Evolutionary conservation across 2,797 vertebrate species (phyloP).

Genomic region (Anabas testudineus): DNA sequence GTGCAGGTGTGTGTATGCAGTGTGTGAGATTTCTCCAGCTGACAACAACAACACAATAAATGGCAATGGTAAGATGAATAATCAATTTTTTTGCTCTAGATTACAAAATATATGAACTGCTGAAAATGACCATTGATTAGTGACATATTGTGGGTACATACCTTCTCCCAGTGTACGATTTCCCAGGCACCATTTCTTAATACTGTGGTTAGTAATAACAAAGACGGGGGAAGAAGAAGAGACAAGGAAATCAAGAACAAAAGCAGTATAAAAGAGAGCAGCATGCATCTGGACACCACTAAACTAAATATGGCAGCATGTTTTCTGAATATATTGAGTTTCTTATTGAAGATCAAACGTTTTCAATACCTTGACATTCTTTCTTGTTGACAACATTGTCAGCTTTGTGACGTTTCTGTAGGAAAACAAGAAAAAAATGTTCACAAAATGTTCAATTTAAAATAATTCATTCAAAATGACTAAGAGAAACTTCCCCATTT

Average conservation of each 20-base stretch:
- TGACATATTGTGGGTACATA: slow-evolving; percentile 76
- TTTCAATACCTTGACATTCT: slow-evolving; percentile 93
- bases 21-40: slow-evolving; percentile 18
- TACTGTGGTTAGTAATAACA: slow-evolving; percentile 77
- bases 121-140: slow-evolving; percentile 9
- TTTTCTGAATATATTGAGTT: background rate
- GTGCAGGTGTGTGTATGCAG: slow-evolving; percentile 14
- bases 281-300: too few species aligned
- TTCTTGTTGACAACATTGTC: slow-evolving; percentile 97
- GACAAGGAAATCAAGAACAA: background rate
- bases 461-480: background rate
- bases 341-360: background rate
- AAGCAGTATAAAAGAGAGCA: background rate
- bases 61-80: too few species aligned
- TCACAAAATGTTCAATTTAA: too few species aligned
- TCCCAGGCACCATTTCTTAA: slow-evolving; percentile 98
- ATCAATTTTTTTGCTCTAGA: too few species aligned
- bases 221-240: slow-evolving; percentile 10
- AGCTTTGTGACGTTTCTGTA: slow-evolving; percentile 98
- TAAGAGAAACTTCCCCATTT: background rate
- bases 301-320: background rate
- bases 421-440: slow-evolving; percentile 38
- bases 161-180: slow-evolving; percentile 99
- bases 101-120: background rate
- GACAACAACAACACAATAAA: slow-evolving; percentile 28